Evolutionary conservation across 2,797 vertebrate genomes (phyloP).

Genomic region (Sciurus carolinensis): DNA sequence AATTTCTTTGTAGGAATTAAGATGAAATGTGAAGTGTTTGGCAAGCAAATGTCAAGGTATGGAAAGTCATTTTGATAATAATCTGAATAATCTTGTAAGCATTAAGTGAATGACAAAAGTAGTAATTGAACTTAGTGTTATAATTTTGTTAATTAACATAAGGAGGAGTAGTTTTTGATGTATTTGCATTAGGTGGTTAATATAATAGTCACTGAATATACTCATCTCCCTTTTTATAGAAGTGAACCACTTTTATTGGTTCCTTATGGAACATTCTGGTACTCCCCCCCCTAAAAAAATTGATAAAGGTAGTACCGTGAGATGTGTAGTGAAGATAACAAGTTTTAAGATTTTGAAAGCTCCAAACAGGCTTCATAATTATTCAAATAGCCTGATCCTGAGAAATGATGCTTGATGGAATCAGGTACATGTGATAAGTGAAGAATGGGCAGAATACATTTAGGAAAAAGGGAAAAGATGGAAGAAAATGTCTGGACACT

Average conservation of each 20-base stretch:
- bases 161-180: conserved; percentile 49
- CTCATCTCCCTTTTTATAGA: conserved; percentile 65
- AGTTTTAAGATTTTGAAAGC: conserved; percentile 54
- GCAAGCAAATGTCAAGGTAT: conserved; percentile 62
- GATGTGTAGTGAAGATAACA: conserved; percentile 28
- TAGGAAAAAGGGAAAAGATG: conserved; percentile 25
- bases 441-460: conserved; percentile 37
- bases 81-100: conserved; percentile 61
- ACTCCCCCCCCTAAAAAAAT: conserved; percentile 35
- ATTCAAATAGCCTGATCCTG: conserved; percentile 49
- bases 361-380: conserved; percentile 35
- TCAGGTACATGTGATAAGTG: conserved; percentile 37
- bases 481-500: conserved; percentile 43
- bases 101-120: conserved; percentile 62
- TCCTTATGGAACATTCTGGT: conserved; percentile 29
- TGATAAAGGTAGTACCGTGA: conserved; percentile 42
- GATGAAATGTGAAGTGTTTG: conserved; percentile 63
- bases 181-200: conserved; percentile 65
- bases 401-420: conserved; percentile 56
- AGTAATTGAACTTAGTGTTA: conserved; percentile 55
- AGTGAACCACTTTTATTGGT: conserved; percentile 54
- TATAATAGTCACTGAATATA: conserved; percentile 15
- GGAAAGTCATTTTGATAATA: conserved; percentile 65
- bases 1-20: not conserved
- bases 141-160: conserved; percentile 60